phyloP scores from a whole-genome alignment of 2,888 invertebrate genomes.

The Portevinia maculata region DNA sequence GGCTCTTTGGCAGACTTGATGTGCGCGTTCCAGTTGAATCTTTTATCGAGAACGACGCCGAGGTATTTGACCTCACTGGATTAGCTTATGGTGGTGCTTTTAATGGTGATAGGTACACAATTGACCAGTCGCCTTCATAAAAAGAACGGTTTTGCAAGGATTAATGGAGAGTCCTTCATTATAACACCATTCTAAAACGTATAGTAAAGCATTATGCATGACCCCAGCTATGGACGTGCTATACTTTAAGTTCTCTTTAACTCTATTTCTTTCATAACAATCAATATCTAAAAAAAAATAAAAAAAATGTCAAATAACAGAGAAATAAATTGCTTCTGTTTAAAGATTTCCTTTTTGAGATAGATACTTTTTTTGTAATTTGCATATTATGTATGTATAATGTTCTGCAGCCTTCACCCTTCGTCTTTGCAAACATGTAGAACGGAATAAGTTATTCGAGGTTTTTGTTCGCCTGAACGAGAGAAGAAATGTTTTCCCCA shows the following conservation, averaged over 20 bases:
- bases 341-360: background rate
- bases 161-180: too few relatives aligned
- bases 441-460: slow-evolving; percentile 23
- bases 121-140: too few relatives aligned
- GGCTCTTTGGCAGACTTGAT: too few relatives aligned
- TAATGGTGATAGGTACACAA: too few relatives aligned
- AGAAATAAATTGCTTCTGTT: slow-evolving; percentile 24
- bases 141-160: too few relatives aligned
- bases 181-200: too few relatives aligned
- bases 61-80: too few relatives aligned
- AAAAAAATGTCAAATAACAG: background rate
- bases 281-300: background rate
- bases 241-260: background rate
- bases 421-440: slow-evolving; percentile 1
- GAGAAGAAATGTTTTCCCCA: background rate
- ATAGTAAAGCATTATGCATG: too few relatives aligned
- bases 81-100: too few relatives aligned
- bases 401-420: background rate
- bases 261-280: background rate
- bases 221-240: too few relatives aligned
- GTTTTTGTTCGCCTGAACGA: slow-evolving; percentile 6
- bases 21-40: too few relatives aligned
- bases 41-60: too few relatives aligned
- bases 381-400: slow-evolving; percentile 26
- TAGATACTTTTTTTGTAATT: slow-evolving; percentile 16